Evolutionary conservation across 2,888 invertebrate genomes (phyloP), one percentile per base, ranked within the genome.

Genomic region (Parapristionchus giblindavisi): DNA sequence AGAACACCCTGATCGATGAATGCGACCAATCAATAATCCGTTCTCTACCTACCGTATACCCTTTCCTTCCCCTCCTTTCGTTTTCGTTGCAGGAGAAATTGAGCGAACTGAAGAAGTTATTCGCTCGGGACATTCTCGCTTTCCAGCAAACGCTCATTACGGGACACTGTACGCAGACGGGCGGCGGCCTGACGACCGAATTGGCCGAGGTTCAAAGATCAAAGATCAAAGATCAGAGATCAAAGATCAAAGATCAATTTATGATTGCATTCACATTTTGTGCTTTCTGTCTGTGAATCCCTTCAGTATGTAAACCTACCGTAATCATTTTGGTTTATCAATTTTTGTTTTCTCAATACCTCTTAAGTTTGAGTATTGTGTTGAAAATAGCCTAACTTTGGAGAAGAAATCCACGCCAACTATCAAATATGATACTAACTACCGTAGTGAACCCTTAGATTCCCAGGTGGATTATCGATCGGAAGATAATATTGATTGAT

Each of bases 71-170:
- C 48, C 14, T 34, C 21, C 32, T 21, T 21, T 43, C 48, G 66
- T 32, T 61, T 56, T 34, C 34, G 40, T 74, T 66, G 27, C 77
- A 84, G 84, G 84, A 84, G 66, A 84, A 84, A 66, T 66, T 84
- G 68, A 80, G 80, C 36, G 83, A 81, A 51, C 75, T 84, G 65
- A 84, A 84, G 78, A 79, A 80, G 66, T 70, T 79, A 32, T 84
- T 85, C 73, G 85, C 85, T 38, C 77, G 76, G 63, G 81, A 80
- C 51, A 82, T 83, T 63, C 78, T 85, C 73, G 80, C 81, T 71
- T 83, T 85, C 75, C 83, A 84, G 77, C 82, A 85, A 68, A 82
- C 80, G 51, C 77, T 85, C 54, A 71, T 85, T 72, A 76, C 78
- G 63, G 77, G 81, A 56, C 63, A 65, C 43, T 40, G 61, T 5